Conservation (phyloP, 2,113 vertebrate species). For the Eupsittula cactorum region DNA sequence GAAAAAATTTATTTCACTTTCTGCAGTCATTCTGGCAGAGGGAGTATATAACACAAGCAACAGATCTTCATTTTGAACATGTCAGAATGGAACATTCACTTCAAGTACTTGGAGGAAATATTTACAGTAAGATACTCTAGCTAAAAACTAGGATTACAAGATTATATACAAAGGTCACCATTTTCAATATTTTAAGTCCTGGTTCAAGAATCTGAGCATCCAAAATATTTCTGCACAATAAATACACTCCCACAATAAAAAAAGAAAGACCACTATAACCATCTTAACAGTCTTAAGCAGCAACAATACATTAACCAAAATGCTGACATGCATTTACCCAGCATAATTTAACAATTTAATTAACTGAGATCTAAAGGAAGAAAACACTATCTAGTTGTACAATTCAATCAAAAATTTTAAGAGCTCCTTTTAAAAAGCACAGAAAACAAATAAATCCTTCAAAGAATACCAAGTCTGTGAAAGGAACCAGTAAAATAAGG, state of each 20-base stretch:
- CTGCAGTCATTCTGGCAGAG: background rate
- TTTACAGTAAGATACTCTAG: background rate
- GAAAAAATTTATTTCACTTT: background rate
- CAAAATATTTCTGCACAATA: background rate
- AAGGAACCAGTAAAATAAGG: slow-evolving; percentile 35
- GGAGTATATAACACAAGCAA: background rate
- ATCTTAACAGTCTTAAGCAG: background rate
- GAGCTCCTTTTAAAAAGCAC: slow-evolving; percentile 34
- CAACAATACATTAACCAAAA: background rate
- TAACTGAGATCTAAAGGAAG: background rate
- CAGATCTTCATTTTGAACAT: background rate
- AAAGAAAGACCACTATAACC: background rate
- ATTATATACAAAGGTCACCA: background rate
- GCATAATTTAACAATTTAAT: background rate
- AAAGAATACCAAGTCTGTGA: slow-evolving; percentile 14
- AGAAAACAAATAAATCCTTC: slow-evolving; percentile 18
- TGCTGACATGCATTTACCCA: background rate
- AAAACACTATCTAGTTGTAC: background rate
- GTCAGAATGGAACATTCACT: background rate
- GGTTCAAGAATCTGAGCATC: background rate
- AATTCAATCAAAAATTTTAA: slow-evolving; percentile 26
- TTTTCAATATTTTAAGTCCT: background rate
- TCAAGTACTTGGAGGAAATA: background rate
- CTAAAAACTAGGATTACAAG: background rate
- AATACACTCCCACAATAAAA: background rate